These are phyloP conservation scores for Tricholaema leucomelas DNA, from an alignment of 2,113 vertebrate species.

Conservation along the genomic window DNA sequence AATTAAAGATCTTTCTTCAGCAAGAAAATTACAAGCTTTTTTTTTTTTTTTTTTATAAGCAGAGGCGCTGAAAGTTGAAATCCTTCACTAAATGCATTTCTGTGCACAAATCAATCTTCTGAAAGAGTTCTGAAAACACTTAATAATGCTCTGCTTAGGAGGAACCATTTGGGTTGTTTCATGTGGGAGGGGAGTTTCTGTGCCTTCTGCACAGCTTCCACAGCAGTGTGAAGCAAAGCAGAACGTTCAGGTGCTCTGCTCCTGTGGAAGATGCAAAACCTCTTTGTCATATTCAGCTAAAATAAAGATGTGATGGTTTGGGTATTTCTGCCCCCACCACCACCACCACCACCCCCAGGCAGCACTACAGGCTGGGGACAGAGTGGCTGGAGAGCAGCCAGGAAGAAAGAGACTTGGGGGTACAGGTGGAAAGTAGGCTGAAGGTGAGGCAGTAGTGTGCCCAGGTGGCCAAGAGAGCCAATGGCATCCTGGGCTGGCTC, in stretches of 20 bases:
- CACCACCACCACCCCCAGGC: too few species aligned
- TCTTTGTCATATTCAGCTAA: not conserved
- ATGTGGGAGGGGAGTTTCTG: slow-evolving; percentile 19
- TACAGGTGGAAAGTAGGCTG: too few species aligned
- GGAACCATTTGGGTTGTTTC: not conserved
- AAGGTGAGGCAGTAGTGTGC: too few species aligned
- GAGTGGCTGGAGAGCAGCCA: too few species aligned
- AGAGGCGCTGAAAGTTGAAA: slow-evolving; percentile 47
- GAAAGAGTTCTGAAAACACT: slow-evolving; percentile 54
- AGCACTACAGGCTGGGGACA: too few species aligned
- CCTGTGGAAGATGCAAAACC: not conserved
- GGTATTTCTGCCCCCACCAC: too few species aligned
- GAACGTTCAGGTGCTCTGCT: not conserved
- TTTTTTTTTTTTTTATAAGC: not conserved
- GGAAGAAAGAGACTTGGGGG: too few species aligned
- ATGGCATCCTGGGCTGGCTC: too few species aligned
- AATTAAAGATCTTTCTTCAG: slow-evolving; percentile 70
- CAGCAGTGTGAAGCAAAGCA: not conserved
- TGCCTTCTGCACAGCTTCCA: not conserved
- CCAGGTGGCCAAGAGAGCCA: too few species aligned
- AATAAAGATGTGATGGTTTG: too few species aligned
- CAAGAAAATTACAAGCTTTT: slow-evolving; percentile 57
- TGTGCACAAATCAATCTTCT: slow-evolving; percentile 58
- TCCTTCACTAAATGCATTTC: slow-evolving; percentile 55
- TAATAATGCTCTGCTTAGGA: slow-evolving; percentile 51